These are phyloP conservation scores for Peromyscus polionotus DNA, from an alignment of 2,113 vertebrate species.

Conservation along the genomic window DNA sequence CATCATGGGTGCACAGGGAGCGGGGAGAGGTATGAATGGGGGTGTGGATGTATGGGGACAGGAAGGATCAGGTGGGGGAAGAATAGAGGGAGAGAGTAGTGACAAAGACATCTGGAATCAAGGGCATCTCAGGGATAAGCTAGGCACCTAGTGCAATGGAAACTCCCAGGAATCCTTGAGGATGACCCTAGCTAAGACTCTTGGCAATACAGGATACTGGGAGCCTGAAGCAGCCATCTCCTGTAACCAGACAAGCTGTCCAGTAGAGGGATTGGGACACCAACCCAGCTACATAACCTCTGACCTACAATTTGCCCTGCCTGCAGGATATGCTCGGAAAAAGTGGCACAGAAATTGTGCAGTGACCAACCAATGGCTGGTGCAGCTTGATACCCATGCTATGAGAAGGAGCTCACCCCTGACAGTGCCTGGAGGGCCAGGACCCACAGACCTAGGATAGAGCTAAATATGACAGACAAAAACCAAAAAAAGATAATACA, in stretches of 20 bases:
- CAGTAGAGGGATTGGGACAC: not conserved
- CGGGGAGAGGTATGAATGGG: not conserved
- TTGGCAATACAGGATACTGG: not conserved
- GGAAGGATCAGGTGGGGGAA: not conserved
- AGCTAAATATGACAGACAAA: not conserved
- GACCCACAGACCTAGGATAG: not conserved
- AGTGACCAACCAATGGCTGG: not conserved
- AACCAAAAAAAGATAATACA: not conserved
- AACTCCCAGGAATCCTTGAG: not conserved
- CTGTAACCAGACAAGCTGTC: not conserved
- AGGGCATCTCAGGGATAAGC: not conserved
- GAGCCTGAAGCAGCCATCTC: not conserved
- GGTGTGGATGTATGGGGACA: not conserved
- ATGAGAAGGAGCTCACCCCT: not conserved
- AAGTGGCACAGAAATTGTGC: not conserved
- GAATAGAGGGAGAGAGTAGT: not conserved
- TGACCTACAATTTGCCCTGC: not conserved
- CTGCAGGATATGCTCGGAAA: not conserved
- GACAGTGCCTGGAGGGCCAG: not conserved
- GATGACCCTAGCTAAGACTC: not conserved
- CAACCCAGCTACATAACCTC: not conserved
- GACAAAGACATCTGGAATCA: not conserved
- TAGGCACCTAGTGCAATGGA: not conserved
- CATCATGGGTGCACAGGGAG: too few relatives aligned
- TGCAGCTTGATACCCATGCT: not conserved